Conservation (phyloP, 2,797 vertebrate genomes). For the Myiothlypis coronata region DNA sequence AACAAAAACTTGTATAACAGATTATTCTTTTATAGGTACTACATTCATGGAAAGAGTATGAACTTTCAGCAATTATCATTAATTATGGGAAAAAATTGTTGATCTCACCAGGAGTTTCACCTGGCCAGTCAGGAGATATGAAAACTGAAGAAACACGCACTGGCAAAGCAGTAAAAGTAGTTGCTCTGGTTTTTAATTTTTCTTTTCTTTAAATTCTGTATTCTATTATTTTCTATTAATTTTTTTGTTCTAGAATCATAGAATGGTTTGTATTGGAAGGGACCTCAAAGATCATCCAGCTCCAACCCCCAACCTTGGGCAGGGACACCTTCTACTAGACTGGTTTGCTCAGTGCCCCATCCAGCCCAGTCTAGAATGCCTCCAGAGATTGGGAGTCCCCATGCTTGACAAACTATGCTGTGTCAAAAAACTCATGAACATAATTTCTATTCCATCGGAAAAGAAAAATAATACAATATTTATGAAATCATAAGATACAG, state of each 20-base stretch:
- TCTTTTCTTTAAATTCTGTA: not conserved
- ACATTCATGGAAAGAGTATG: constrained; percentile 77
- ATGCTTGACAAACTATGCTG: not conserved
- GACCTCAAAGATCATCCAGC: not conserved
- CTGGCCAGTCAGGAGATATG: not conserved
- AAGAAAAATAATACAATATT: not conserved
- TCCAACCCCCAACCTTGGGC: not conserved
- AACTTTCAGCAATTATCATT: constrained; percentile 79
- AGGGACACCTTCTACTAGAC: not conserved
- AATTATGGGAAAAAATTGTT: constrained; percentile 84
- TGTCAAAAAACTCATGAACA: not conserved
- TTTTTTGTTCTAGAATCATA: not conserved
- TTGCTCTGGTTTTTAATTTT: not conserved
- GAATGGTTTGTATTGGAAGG: not conserved
- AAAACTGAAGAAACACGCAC: not conserved
- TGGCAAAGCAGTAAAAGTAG: constrained; percentile 60
- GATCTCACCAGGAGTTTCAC: constrained; percentile 28
- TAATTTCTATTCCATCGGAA: not conserved
- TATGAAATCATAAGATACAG: not conserved
- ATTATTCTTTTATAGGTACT: constrained; percentile 77
- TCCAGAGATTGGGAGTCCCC: not conserved
- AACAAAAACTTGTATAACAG: not conserved
- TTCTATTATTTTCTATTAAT: not conserved
- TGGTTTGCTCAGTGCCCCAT: not conserved
- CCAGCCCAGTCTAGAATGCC: not conserved